A percentile compares a stretch with the other conserved stretches of the same genome.
Evolutionary conservation across 2,888 invertebrate species (phyloP).

Genomic region (Chrysomela aeneicollis): DNA sequence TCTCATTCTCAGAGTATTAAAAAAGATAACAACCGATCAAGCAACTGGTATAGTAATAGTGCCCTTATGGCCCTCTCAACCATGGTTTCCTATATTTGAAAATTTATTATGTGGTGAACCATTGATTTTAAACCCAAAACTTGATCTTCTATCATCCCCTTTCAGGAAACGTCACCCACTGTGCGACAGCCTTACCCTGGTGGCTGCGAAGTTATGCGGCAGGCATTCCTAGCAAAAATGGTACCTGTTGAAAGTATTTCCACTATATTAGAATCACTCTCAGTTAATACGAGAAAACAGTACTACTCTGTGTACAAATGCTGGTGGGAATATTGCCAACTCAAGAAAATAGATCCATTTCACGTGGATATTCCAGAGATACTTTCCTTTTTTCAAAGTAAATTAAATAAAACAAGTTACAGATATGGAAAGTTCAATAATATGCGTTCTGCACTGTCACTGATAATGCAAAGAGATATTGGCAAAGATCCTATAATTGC

Average conservation of each 20-base stretch:
- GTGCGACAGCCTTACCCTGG: slow-evolving; percentile 9
- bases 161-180: too few species aligned
- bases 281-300: neutral
- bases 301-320: neutral
- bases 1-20: too few species aligned
- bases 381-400: neutral
- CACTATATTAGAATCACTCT: neutral
- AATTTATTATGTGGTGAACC: too few species aligned
- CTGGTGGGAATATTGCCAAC: neutral
- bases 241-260: neutral
- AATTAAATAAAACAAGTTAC: neutral
- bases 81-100: too few species aligned
- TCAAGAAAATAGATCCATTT: neutral
- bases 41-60: too few species aligned
- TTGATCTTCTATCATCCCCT: too few species aligned
- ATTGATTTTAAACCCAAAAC: too few species aligned
- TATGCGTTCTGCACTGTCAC: neutral
- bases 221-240: neutral
- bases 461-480: too few species aligned
- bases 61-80: too few species aligned
- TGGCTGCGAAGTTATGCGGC: slow-evolving; percentile 7
- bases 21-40: too few species aligned
- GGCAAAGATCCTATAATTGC: neutral
- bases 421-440: neutral
- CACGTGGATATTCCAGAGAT: neutral